A percentile compares a stretch with the other conserved stretches of the same genome.
Conservation (phyloP, 2,888 invertebrate species). For the Scrobipalpa costella region DNA sequence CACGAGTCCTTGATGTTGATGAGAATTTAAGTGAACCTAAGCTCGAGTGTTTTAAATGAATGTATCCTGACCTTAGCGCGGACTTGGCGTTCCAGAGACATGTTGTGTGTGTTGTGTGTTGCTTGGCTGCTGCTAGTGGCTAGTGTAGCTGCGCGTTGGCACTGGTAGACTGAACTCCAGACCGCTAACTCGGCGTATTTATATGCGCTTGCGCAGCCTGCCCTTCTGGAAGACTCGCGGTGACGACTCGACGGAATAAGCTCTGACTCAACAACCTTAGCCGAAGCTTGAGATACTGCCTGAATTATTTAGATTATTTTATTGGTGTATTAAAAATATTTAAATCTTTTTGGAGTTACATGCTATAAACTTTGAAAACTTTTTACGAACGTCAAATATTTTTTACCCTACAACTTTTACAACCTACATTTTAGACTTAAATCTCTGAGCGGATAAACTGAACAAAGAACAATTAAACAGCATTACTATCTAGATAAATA, state of each 20-base stretch:
- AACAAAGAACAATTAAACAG: not conserved
- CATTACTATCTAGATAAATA: not conserved
- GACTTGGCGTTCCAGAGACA: conserved; percentile 97
- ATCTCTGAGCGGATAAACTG: too few relatives aligned
- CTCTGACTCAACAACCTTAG: conserved; percentile 69
- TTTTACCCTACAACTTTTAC: too few relatives aligned
- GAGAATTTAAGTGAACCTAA: not conserved
- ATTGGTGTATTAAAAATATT: not conserved
- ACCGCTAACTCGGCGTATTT: conserved; percentile 70
- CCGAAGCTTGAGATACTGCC: conserved; percentile 29
- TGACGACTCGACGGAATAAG: conserved; percentile 62
- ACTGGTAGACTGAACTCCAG: conserved; percentile 76
- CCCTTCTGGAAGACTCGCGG: conserved; percentile 76
- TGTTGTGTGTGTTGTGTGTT: conserved; percentile 69
- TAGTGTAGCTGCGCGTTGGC: conserved; percentile 51
- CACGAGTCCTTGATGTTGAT: not conserved
- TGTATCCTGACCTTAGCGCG: conserved; percentile 88
- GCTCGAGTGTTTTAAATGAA: not conserved
- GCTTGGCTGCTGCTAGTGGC: conserved; percentile 45
- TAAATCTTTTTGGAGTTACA: not conserved
- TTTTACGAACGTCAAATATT: too few relatives aligned
- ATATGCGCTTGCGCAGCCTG: conserved; percentile 65
- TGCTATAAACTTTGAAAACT: too few relatives aligned
- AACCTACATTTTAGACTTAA: not conserved
- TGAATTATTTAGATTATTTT: not conserved